phyloP scores from a whole-genome alignment of 2,113 vertebrate genomes.

The Hemiscyllium ocellatum region DNA sequence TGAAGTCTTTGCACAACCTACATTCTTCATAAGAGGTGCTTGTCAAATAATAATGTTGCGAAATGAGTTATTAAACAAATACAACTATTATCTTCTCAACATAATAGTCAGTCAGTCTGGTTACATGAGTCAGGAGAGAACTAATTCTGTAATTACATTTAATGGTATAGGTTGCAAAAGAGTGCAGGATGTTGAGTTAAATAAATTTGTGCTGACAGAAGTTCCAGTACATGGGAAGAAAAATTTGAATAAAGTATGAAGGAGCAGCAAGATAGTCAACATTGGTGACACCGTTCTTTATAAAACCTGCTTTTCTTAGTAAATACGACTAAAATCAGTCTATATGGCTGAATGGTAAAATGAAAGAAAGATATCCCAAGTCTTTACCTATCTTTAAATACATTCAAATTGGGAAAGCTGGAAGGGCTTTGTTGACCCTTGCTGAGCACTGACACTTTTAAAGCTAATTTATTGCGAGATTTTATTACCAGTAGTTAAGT shows the following conservation, averaged over 20 bases:
- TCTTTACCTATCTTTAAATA: constrained; percentile 60
- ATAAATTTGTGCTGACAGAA: not conserved
- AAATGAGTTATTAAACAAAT: not conserved
- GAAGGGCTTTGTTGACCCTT: constrained; percentile 58
- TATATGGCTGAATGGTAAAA: not conserved
- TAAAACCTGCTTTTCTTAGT: too few species aligned
- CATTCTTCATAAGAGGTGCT: not conserved
- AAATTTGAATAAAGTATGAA: not conserved
- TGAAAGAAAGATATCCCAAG: too few species aligned
- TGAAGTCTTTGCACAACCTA: not conserved
- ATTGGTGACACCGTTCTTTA: too few species aligned
- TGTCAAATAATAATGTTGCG: not conserved
- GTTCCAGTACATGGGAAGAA: too few species aligned
- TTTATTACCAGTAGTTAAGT: constrained; percentile 88
- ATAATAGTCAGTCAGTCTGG: constrained; percentile 1
- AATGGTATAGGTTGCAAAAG: constrained; percentile 9
- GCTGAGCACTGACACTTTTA: constrained; percentile 86
- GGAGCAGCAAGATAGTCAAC: not conserved
- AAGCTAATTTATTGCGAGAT: constrained; percentile 79
- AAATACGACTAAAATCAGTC: not conserved
- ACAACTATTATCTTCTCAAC: not conserved
- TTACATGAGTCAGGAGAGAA: not conserved
- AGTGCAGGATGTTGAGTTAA: not conserved
- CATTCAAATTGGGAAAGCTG: constrained; percentile 73
- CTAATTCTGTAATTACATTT: constrained; percentile 6